Evolutionary conservation across 2,888 invertebrate species (phyloP).

Genomic region (Stenichneumon culpator): DNA sequence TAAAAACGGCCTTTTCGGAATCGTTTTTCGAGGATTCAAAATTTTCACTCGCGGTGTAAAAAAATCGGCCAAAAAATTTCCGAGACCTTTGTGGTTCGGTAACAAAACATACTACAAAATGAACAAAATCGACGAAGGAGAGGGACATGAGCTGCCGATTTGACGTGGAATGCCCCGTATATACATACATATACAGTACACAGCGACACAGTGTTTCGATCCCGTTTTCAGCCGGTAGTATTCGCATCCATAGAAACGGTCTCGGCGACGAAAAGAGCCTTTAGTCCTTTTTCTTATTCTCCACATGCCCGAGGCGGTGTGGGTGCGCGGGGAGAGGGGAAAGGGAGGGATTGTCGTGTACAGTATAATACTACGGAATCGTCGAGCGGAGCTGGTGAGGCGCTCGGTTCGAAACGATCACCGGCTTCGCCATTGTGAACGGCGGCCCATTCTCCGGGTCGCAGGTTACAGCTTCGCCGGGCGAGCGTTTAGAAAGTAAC

Average conservation of each 20-base stretch:
- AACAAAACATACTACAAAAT: no score
- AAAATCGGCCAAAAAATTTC: no score
- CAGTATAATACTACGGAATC: no score
- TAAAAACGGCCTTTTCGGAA: no score
- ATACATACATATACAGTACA: not conserved
- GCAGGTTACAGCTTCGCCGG: conserved; percentile 77
- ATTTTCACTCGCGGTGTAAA: no score
- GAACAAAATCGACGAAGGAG: no score
- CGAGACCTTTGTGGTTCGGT: no score
- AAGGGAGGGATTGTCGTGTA: no score
- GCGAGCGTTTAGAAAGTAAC: conserved; percentile 72
- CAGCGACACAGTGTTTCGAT: not conserved
- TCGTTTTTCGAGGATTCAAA: no score
- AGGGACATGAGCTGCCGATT: no score
- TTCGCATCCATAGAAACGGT: conserved; percentile 26
- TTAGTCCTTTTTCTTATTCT: not conserved
- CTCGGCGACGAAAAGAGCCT: not conserved
- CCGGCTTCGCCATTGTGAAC: conserved; percentile 79
- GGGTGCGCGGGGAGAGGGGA: not conserved
- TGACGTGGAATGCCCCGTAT: no score
- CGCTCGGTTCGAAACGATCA: conserved; percentile 71
- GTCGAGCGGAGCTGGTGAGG: conserved; percentile 32
- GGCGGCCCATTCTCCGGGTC: conserved; percentile 79
- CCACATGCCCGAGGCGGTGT: not conserved
- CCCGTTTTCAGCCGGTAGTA: not conserved